Percentiles rank a stretch among this genome's conserved stretches.
These are phyloP conservation scores for Morinoia aosen DNA, from an alignment of 2,888 invertebrate species.

Conservation along the genomic window DNA sequence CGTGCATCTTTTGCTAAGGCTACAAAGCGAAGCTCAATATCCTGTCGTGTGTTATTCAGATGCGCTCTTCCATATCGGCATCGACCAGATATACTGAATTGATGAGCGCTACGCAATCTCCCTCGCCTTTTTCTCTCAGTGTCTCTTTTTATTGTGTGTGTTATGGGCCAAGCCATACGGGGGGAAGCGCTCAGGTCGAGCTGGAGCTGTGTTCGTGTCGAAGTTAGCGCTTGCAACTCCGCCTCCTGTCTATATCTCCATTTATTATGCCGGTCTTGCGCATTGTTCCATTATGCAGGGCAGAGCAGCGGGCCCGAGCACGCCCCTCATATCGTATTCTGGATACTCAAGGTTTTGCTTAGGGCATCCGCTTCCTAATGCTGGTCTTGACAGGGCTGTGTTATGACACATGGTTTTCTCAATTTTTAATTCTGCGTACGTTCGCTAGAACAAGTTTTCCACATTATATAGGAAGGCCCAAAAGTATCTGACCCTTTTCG, in stretches of 20 bases:
- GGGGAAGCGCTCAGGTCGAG: not conserved
- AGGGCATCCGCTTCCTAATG: not conserved
- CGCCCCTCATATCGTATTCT: not conserved
- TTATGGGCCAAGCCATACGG: not conserved
- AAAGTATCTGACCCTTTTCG: not conserved
- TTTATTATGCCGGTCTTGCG: not conserved
- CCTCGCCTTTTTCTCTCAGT: not conserved
- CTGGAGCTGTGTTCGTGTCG: not conserved
- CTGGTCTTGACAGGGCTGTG: not conserved
- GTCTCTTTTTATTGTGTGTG: not conserved
- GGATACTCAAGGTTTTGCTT: not conserved
- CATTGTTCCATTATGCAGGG: not conserved
- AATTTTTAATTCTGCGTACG: not conserved
- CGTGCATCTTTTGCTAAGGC: not conserved
- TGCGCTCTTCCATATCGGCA: slow-evolving; percentile 9
- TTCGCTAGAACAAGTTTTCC: not conserved
- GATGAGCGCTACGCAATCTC: not conserved
- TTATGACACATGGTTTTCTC: not conserved
- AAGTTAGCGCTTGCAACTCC: not conserved
- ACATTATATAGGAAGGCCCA: not conserved
- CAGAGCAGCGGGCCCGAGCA: not conserved
- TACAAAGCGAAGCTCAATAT: slow-evolving; percentile 1
- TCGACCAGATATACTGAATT: slow-evolving; percentile 10
- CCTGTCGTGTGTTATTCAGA: not conserved
- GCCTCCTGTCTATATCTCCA: slow-evolving; percentile 17